A percentile compares a stretch with the other conserved stretches of the same genome.
These are phyloP conservation scores for Gymnodraco acuticeps DNA, from an alignment of 2,797 vertebrate species.

Conservation along the genomic window DNA sequence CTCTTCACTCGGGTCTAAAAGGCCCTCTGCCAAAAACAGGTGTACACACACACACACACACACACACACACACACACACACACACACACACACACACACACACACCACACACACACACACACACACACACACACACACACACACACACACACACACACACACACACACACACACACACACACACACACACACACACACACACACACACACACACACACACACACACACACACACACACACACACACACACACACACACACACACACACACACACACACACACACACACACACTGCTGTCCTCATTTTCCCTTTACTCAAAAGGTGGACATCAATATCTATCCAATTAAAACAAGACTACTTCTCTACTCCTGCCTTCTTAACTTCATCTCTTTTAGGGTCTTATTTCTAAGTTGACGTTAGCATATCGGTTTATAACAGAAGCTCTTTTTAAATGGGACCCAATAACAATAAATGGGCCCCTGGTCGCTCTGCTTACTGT, in stretches of 20 bases:
- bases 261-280: constrained; percentile 33
- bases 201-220: constrained; percentile 24
- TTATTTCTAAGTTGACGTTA: constrained; percentile 25
- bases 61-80: constrained; percentile 21
- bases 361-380: constrained; percentile 34
- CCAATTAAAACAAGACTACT: constrained; percentile 57
- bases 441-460: constrained; percentile 27
- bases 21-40: constrained; percentile 37
- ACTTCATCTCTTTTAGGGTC: constrained; percentile 37
- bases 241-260: constrained; percentile 29
- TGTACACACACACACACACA: constrained; percentile 19
- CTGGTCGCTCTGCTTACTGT: constrained; percentile 4
- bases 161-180: constrained; percentile 27
- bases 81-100: no score
- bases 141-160: constrained; percentile 30
- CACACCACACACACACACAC: constrained; percentile 27
- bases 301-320: constrained; percentile 55
- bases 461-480: constrained; percentile 4
- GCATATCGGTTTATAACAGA: constrained; percentile 7
- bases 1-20: constrained; percentile 64
- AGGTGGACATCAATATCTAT: constrained; percentile 54
- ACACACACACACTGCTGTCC: constrained; percentile 46
- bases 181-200: constrained; percentile 26
- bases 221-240: constrained; percentile 27
- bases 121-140: constrained; percentile 20